These are phyloP conservation scores for Phyllotreta striolata DNA, from an alignment of 2,888 invertebrate species.

Conservation along the genomic window DNA sequence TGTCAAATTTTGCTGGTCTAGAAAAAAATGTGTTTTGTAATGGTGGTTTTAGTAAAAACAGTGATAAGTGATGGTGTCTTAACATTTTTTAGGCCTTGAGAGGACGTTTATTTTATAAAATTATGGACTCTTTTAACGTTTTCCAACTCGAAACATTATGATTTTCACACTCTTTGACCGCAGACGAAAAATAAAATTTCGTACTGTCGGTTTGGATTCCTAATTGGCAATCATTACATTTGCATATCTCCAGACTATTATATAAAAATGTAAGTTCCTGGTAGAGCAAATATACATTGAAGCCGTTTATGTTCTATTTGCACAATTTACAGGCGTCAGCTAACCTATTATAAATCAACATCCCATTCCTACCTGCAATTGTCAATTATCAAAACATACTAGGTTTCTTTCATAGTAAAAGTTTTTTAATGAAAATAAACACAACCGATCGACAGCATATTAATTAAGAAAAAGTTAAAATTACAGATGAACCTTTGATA, in stretches of 20 bases:
- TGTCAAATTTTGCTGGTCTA: conserved; percentile 18
- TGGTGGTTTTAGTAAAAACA: conserved; percentile 31
- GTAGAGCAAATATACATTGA: no score
- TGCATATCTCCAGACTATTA: conserved; percentile 47
- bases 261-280: conserved; percentile 47
- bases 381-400: no score
- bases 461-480: no score
- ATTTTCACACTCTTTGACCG: conserved; percentile 48
- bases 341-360: no score
- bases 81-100: conserved; percentile 36
- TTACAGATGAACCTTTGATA: no score
- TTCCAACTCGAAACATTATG: conserved; percentile 45
- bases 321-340: no score
- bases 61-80: conserved; percentile 38
- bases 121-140: conserved; percentile 37
- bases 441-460: no score
- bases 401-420: no score
- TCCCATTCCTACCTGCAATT: no score
- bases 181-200: conserved; percentile 53
- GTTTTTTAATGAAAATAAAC: no score
- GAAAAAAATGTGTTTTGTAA: conserved; percentile 20
- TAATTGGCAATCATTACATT: conserved; percentile 48
- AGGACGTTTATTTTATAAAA: conserved; percentile 31
- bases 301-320: no score
- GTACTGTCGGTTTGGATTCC: conserved; percentile 48